Base-by-base conservation (phyloP, 2,797 vertebrate genomes). In the Antennarius maculatus region DNA sequence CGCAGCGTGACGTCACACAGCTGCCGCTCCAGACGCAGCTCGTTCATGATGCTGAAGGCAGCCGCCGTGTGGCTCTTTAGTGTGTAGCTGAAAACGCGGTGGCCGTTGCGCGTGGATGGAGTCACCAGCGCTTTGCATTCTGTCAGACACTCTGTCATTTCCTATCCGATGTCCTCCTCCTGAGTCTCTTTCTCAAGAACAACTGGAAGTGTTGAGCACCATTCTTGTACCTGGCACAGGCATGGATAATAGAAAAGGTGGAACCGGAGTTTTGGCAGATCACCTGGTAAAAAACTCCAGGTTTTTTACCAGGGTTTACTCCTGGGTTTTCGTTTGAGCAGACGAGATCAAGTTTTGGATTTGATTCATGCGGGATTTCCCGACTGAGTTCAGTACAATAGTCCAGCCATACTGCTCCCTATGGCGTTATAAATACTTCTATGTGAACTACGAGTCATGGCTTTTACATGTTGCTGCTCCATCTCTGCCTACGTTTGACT, bases 81-180 rank as follows among this genome's bases (percentile, higher is more conserved):
- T 1, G 95, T 96, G 93, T 98, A 97, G 91, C 95, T 97, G 91
- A 98, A 97, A 60, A 95, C 94, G 0, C 95, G 94, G 82, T 95
- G 92, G 59, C 96, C 96, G 42, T 95, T 94, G 29, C 91, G 92
- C 59, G 93, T 95, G 1, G 97, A 97, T 5, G 96, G 96, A 10
- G 95, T 97, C 89, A 98, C 97, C 94, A 97, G 95, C 54, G 95
- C 96, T 83, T 95, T 95, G 93, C 93, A 98, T 88, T 96, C 96
- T 2, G 96, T 96, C 90, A 94, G 75, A 73, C 88, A 92, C 58
- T 95, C 92, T 63, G 91, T 90, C 90, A 91, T 92, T 80, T 89
- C 88, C 86, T 79, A 74, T 65, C 73, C 54, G 37, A 85, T 82
- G 76, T 74, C 91, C 87, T 74, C 82, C 91, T 86, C 74, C 67